phyloP scores from a whole-genome alignment of 1,140 invertebrate genomes.

The Saxidomus purpurata region DNA sequence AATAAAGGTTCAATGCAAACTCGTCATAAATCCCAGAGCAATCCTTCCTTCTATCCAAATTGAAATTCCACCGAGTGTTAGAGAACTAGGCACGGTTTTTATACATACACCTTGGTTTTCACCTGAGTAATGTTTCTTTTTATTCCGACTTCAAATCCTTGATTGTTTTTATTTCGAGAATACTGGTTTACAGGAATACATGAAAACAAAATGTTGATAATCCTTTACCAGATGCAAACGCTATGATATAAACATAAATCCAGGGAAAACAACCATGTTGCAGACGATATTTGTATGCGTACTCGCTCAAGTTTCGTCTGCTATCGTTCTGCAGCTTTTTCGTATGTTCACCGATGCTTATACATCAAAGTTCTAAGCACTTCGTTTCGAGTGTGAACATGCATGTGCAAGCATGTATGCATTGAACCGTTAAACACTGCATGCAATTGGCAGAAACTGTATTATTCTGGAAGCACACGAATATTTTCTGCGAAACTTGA shows the following conservation, averaged over 20 bases:
- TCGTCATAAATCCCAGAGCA: constrained; percentile 10
- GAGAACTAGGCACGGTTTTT: too few relatives aligned
- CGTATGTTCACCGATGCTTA: background rate
- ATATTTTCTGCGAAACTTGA: too few relatives aligned
- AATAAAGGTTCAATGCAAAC: background rate
- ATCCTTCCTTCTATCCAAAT: background rate
- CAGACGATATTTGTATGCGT: background rate
- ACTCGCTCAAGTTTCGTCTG: background rate
- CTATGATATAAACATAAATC: too few relatives aligned
- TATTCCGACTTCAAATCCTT: too few relatives aligned
- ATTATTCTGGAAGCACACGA: background rate
- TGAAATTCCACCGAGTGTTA: constrained; percentile 17
- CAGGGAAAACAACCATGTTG: background rate
- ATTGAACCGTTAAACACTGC: background rate
- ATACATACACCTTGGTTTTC: too few relatives aligned
- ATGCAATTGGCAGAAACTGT: background rate
- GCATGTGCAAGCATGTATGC: constrained; percentile 19
- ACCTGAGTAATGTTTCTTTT: too few relatives aligned
- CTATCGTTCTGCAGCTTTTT: background rate
- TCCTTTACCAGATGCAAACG: too few relatives aligned
- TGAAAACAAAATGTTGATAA: too few relatives aligned
- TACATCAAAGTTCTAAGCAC: constrained; percentile 21
- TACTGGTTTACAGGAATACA: too few relatives aligned
- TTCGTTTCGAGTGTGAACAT: constrained; percentile 11
- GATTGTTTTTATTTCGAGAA: too few relatives aligned